Conservation (phyloP, 1,140 invertebrate species). For the Drosophila pandora region DNA sequence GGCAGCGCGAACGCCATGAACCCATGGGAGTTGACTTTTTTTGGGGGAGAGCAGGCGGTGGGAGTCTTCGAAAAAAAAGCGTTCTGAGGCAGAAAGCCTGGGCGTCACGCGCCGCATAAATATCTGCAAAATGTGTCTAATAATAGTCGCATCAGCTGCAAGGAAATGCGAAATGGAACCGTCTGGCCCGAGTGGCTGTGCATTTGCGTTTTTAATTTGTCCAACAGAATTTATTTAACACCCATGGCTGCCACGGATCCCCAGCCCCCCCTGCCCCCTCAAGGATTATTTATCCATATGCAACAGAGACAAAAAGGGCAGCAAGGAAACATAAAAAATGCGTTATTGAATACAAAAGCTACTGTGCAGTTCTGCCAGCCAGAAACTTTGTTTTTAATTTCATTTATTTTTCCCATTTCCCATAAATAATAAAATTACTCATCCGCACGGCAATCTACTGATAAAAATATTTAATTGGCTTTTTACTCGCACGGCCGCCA, state of each 20-base stretch:
- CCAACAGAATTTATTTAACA: conserved; percentile 71
- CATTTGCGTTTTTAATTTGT: conserved; percentile 67
- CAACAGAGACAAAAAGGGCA: neutral
- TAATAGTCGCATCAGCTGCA: conserved; percentile 63
- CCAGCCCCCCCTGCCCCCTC: neutral
- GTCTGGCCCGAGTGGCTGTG: conserved; percentile 5
- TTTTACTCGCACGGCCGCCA: conserved; percentile 38
- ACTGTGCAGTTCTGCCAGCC: conserved; percentile 5
- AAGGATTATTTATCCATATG: conserved; percentile 55
- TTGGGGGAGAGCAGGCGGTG: neutral
- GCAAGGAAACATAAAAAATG: neutral
- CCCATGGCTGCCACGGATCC: conserved; percentile 36
- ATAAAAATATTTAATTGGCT: conserved; percentile 81
- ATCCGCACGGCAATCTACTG: conserved; percentile 73
- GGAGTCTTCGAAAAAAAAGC: neutral
- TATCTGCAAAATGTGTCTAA: conserved; percentile 75
- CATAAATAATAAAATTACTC: conserved; percentile 81
- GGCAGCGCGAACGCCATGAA: conserved; percentile 35
- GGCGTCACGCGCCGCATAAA: conserved; percentile 72
- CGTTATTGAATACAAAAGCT: neutral
- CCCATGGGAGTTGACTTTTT: conserved; percentile 10
- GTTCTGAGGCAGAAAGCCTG: conserved; percentile 6
- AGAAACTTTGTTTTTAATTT: conserved; percentile 56
- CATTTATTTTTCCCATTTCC: conserved; percentile 27
- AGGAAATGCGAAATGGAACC: conserved; percentile 40